Conservation (phyloP, 2,797 vertebrate genomes). For the Gallinago solitaria region DNA sequence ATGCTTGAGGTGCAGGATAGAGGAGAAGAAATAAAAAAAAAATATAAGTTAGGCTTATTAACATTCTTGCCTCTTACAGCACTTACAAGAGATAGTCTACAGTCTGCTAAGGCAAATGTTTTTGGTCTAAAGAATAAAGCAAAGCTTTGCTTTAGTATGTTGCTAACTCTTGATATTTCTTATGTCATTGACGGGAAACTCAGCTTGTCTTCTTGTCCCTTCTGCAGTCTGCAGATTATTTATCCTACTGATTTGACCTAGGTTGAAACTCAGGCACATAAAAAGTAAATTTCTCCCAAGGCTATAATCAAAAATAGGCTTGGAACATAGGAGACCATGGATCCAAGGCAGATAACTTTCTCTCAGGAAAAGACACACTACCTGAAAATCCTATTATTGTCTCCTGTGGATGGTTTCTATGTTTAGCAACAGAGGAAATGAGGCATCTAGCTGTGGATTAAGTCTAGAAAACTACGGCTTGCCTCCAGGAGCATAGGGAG, state of each 20-base stretch:
- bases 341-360: neutral
- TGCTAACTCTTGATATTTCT: neutral
- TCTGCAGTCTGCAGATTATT: neutral
- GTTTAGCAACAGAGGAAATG: constrained; percentile 2
- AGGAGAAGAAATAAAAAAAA: neutral
- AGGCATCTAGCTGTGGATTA: neutral
- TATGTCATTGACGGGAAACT: neutral
- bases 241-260: neutral
- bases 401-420: neutral
- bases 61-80: neutral
- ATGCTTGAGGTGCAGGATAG: neutral
- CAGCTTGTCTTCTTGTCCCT: neutral
- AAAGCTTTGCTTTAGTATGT: neutral
- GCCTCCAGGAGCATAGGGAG: neutral
- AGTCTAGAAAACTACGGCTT: neutral
- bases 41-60: neutral
- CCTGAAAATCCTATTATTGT: neutral
- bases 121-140: neutral
- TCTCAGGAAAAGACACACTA: neutral
- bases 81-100: neutral
- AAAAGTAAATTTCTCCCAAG: neutral
- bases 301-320: neutral
- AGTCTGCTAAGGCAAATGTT: neutral
- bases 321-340: neutral
- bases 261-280: neutral